phyloP scores from a whole-genome alignment of 1,140 invertebrate genomes.

The Solenopsis fugax region DNA sequence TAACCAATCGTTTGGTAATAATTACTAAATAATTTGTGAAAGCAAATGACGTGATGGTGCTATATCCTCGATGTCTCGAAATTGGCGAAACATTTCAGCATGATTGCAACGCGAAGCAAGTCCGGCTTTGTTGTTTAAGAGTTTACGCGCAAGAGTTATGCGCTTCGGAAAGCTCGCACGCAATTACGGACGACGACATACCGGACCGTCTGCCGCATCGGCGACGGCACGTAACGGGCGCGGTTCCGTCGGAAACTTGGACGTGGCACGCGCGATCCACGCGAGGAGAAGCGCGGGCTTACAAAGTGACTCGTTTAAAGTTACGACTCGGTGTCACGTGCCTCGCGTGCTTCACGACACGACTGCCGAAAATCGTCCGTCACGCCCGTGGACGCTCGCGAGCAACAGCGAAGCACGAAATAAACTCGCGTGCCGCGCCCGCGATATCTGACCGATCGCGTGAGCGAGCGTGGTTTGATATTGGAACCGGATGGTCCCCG shows the following conservation, averaged over 20 bases:
- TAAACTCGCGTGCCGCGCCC: slow-evolving; percentile 29
- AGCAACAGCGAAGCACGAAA: slow-evolving; percentile 29
- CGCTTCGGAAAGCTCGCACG: slow-evolving; percentile 52
- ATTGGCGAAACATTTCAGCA: background rate
- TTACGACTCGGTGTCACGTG: slow-evolving; percentile 63
- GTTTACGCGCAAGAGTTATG: slow-evolving; percentile 41
- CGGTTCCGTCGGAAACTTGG: slow-evolving; percentile 32
- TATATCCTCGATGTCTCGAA: background rate
- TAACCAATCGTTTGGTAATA: too few relatives aligned
- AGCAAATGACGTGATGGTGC: background rate
- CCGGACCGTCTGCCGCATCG: slow-evolving; percentile 57
- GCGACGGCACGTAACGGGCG: slow-evolving; percentile 57
- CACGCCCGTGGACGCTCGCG: slow-evolving; percentile 17
- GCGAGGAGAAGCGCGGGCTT: slow-evolving; percentile 36
- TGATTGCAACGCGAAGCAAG: background rate
- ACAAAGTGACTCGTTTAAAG: slow-evolving; percentile 68
- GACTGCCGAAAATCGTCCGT: slow-evolving; percentile 49
- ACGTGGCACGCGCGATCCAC: slow-evolving; percentile 25
- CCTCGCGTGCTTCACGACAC: slow-evolving; percentile 54
- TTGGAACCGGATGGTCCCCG: slow-evolving; percentile 21
- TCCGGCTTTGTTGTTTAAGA: slow-evolving; percentile 49
- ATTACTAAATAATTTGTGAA: too few relatives aligned
- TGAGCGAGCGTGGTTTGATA: slow-evolving; percentile 12
- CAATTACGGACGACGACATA: slow-evolving; percentile 64
- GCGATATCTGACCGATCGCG: slow-evolving; percentile 42